Base-by-base conservation (phyloP, 2,113 vertebrate species). In the Datnioides undecimradiatus region DNA sequence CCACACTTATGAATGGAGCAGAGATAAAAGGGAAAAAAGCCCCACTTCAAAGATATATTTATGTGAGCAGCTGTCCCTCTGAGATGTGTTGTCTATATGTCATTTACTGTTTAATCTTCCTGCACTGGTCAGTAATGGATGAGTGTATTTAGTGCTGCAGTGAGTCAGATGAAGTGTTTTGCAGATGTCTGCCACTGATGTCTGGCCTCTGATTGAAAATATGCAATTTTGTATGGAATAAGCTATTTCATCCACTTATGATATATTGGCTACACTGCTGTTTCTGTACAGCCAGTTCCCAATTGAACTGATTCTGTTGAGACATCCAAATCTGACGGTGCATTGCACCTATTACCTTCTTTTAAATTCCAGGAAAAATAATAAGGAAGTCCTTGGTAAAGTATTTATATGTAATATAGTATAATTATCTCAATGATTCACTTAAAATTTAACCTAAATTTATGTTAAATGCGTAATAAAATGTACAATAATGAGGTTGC, bases 1-100 rank as follows among this genome's bases (percentile, higher is more conserved):
- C 45, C 34, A 19, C 71, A 19, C 21, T 57, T 66, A 60, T 64
- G 83, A 82, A 82, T 66, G 74, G 73, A 80, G 29, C 27, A 23
- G 19, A 55, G 36, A 45, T 40, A 49, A 64, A 43, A 73, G 59
- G 48, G 51, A 49, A 41, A 58, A 23, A 2, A 77, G 55, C n/a
- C 55, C 21, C 19, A 45, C 74, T 78, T 77, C 60, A 80, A 52
- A 78, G 3, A 34, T 27, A 23, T 14, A n/a, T 66, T 82, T 74
- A 41, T 12, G 36, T 57, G 33, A 54, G 48, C 52, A 1, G n/a
- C 51, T 19, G 19, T 9, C 49, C 34, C 45, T 70, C 45, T 17
- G n/a, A 65, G 36, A 66, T 55, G 70, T 36, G 43, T 23, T 71
- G 70, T 75, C 57, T 71, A 14, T 29, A 71, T 45, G 27, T 59